Base-by-base conservation (phyloP, 2,888 invertebrate genomes). In the Dilophus febrilis region DNA sequence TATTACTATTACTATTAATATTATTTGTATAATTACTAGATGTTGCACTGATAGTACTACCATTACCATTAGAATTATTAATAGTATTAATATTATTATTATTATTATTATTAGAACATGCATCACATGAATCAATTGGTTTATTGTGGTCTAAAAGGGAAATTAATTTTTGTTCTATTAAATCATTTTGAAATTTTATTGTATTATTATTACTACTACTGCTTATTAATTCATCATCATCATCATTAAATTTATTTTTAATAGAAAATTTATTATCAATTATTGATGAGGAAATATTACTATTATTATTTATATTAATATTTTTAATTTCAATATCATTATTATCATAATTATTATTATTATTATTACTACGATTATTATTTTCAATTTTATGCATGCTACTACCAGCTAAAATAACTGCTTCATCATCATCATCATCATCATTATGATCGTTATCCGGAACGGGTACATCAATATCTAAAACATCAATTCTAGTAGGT, bases 201-300 rank as follows among this genome's bases (percentile, higher is more conserved):
- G n/a, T n/a, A n/a, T n/a, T n/a, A n/a, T n/a, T n/a, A n/a, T n/a
- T n/a, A n/a, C n/a, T n/a, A n/a, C 10, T 10, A 27, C 10, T 27
- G 10, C 10, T 10, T 27, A 27, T 27, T 27, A 27, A 27, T 8
- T 27, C 10, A 27, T 27, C 27, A 27, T 6, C 27, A 27, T 29
- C 12, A 19, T 12, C 18, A 18, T 19, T 34, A 11, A 12, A 13
- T 19, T 34, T 34, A 34, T n/a, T 19, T 19, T 34, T 19, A 12
- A 11, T 12, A 8, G 16, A 8, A 26, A 26, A 65, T 47, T 64
- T 62, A 45, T 65, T 66, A 32, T 56, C 66, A 40, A 65, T 60
- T n/a, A n/a, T 8, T 57, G 54, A 32, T 56, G 53, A 29, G 59
- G 22, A 22, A 16, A 57, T 3, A 41, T 41, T 11, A 45, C 37